A percentile compares a stretch with the other conserved stretches of the same genome.
Evolutionary conservation across 2,113 vertebrate species (phyloP).

Genomic region (Ornithorhynchus anatinus): DNA sequence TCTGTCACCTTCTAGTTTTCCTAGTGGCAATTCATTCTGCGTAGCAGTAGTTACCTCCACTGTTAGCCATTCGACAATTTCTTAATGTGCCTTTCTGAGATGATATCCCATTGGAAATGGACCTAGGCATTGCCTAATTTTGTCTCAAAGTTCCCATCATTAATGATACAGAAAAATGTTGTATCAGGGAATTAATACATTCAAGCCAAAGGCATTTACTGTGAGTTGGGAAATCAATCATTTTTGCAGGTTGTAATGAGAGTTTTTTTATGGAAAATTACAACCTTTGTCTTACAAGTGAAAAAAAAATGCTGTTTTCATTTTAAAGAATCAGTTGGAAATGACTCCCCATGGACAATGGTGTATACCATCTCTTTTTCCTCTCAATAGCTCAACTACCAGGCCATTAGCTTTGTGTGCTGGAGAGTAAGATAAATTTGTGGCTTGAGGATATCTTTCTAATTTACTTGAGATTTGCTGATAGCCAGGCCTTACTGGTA

Average conservation of each 20-base stretch:
- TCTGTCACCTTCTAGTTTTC: too few relatives aligned
- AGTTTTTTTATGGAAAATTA: neutral
- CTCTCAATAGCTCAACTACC: slow-evolving; percentile 27
- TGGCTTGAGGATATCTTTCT: slow-evolving; percentile 28
- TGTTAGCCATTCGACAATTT: too few relatives aligned
- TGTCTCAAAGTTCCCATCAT: too few relatives aligned
- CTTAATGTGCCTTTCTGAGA: too few relatives aligned
- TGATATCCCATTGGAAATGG: too few relatives aligned
- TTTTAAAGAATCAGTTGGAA: slow-evolving; percentile 25
- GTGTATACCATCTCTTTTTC: slow-evolving; percentile 4
- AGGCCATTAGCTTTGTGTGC: slow-evolving; percentile 8
- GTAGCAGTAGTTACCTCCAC: too few relatives aligned
- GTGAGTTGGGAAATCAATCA: neutral
- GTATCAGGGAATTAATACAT: too few relatives aligned
- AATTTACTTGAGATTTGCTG: slow-evolving; percentile 51
- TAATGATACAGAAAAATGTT: too few relatives aligned
- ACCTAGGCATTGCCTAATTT: too few relatives aligned
- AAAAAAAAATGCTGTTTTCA: neutral
- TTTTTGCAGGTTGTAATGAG: neutral
- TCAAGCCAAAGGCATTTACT: neutral
- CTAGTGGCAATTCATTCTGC: too few relatives aligned
- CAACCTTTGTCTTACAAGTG: neutral
- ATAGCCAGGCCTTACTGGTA: slow-evolving; percentile 31
- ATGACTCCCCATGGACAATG: neutral
- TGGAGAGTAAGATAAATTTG: slow-evolving; percentile 34